phyloP scores from a whole-genome alignment of 1,140 invertebrate genomes.

The Cylas formicarius region DNA sequence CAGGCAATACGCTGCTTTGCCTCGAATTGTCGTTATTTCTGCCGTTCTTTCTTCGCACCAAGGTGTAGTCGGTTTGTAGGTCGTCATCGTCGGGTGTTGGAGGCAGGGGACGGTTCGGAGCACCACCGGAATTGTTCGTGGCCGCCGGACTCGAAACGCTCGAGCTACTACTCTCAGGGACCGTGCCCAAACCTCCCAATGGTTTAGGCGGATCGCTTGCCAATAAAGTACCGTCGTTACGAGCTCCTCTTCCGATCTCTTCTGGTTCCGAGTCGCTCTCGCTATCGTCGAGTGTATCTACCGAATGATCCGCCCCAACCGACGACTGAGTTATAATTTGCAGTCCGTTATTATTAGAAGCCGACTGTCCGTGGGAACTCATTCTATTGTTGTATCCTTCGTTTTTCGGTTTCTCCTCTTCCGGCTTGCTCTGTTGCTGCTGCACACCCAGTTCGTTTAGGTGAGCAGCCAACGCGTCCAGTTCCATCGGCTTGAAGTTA shows the following conservation, averaged over 20 bases:
- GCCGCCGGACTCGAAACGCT: conserved; percentile 43
- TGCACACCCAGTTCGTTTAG: conserved; percentile 81
- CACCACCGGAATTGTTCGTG: conserved; percentile 53
- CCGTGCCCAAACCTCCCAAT: conserved; percentile 72
- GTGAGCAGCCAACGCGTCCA: conserved; percentile 88
- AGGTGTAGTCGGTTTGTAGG: conserved; percentile 69
- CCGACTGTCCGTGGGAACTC: conserved; percentile 35
- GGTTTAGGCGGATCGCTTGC: conserved; percentile 95
- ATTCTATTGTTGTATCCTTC: conserved; percentile 48
- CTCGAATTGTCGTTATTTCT: conserved; percentile 62
- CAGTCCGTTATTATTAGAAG: not conserved
- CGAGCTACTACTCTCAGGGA: conserved; percentile 43
- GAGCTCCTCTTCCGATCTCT: conserved; percentile 56
- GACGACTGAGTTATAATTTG: conserved; percentile 12
- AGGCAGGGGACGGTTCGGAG: conserved; percentile 84
- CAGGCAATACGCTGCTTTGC: conserved; percentile 86
- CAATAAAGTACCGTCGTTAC: conserved; percentile 87
- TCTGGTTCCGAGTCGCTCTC: conserved; percentile 61
- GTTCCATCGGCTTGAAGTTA: conserved; percentile 82
- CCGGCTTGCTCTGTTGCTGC: conserved; percentile 36
- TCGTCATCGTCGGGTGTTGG: conserved; percentile 90
- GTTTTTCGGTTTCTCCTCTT: conserved; percentile 52
- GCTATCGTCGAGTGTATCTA: conserved; percentile 56
- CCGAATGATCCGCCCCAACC: conserved; percentile 34
- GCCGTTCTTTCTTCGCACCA: conserved; percentile 78